Percentiles rank a stretch among this genome's conserved stretches.
Evolutionary conservation across 2,797 vertebrate genomes (phyloP).

Genomic region (Loris lydekkerianus): DNA sequence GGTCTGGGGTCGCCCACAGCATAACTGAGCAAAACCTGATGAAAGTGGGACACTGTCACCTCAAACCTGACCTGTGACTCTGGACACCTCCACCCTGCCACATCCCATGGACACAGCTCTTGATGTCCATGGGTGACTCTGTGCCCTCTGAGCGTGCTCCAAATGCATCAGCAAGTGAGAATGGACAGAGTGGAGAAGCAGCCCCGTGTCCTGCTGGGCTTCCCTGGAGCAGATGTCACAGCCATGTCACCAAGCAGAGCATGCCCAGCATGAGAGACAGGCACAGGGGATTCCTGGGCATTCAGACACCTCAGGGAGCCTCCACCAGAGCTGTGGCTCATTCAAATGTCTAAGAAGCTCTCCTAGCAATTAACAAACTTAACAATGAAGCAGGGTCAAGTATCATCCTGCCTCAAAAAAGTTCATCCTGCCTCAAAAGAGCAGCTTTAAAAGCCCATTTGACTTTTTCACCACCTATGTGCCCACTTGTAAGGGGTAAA

Average conservation of each 20-base stretch:
- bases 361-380: too few relatives aligned
- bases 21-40: neutral
- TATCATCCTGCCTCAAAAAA: neutral
- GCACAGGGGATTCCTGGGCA: neutral
- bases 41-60: too few relatives aligned
- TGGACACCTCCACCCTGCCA: fast-evolving
- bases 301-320: fast-evolving
- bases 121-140: too few relatives aligned
- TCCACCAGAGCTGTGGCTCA: fast-evolving
- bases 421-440: neutral
- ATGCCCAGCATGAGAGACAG: neutral
- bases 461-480: too few relatives aligned
- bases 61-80: neutral
- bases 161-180: fast-evolving
- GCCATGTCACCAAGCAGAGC: neutral
- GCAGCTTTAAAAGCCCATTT: fast-evolving
- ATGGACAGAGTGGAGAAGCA: neutral
- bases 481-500: too few relatives aligned
- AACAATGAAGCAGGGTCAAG: neutral
- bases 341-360: neutral
- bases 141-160: too few relatives aligned
- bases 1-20: neutral
- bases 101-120: fast-evolving
- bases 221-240: fast-evolving
- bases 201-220: too few relatives aligned